Conservation (phyloP, 2,113 vertebrate species). For the Cephalopholis sonnerati region DNA sequence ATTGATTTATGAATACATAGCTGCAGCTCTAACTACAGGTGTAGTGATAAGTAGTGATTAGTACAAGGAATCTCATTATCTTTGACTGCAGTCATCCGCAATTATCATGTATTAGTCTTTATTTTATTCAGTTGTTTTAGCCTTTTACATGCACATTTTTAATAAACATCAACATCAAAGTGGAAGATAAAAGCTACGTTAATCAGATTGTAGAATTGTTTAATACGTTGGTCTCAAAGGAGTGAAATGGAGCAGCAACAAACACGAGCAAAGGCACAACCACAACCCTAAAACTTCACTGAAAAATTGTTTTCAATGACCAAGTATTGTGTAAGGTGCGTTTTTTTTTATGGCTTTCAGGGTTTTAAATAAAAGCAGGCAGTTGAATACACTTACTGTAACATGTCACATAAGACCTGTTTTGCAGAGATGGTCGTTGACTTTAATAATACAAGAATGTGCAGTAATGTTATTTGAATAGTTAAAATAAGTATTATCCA, state of each 20-base stretch:
- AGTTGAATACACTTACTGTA: background rate
- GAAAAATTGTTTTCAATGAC: no score
- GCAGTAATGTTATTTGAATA: no score
- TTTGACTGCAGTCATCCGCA: background rate
- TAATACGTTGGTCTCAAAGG: background rate
- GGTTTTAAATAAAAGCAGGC: background rate
- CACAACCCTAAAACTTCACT: no score
- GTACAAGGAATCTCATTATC: background rate
- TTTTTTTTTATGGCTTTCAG: background rate
- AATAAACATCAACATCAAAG: background rate
- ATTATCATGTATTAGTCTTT: background rate
- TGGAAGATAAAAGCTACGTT: background rate
- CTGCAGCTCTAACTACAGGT: no score
- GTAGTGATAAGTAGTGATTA: background rate
- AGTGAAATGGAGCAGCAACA: background rate
- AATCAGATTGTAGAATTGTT: background rate
- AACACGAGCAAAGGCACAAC: background rate
- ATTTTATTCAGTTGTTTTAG: background rate
- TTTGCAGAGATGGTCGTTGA: background rate
- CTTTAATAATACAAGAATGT: background rate
- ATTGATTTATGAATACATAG: no score
- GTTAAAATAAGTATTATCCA: no score
- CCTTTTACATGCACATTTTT: background rate
- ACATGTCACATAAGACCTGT: background rate
- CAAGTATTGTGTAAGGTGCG: background rate